Evolutionary conservation across 2,113 vertebrate genomes (phyloP).

Genomic region (Nestor notabilis): DNA sequence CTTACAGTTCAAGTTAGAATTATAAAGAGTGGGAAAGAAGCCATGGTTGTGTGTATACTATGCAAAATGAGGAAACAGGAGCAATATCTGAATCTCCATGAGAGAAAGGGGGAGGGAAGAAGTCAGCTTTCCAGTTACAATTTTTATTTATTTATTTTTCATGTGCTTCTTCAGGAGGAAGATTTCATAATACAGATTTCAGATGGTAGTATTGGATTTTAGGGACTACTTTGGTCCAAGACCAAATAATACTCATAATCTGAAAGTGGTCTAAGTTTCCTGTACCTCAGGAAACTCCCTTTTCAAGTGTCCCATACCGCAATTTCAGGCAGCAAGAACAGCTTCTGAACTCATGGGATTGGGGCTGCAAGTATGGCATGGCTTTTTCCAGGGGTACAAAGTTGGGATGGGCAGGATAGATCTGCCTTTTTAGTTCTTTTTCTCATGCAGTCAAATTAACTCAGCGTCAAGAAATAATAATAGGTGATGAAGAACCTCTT

Average conservation of each 20-base stretch:
- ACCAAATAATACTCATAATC: not conserved
- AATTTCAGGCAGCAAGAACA: not conserved
- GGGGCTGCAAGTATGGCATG: not conserved
- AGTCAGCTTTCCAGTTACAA: not conserved
- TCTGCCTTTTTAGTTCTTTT: not conserved
- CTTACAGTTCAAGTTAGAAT: not conserved
- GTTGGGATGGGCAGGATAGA: not conserved
- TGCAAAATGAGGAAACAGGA: not conserved
- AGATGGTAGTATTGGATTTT: not conserved
- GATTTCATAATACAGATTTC: not conserved
- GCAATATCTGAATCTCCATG: not conserved
- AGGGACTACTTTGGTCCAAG: not conserved
- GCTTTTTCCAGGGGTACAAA: not conserved
- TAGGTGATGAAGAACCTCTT: not conserved
- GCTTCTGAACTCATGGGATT: not conserved
- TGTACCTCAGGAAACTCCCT: not conserved
- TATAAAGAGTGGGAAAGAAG: not conserved
- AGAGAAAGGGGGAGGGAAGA: not conserved
- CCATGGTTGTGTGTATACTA: not conserved
- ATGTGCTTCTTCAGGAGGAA: not conserved
- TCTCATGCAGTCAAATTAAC: not conserved
- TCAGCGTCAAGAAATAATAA: not conserved
- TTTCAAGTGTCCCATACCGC: rapidly evolving
- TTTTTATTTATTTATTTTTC: not conserved
- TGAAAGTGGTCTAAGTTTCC: not conserved